A percentile compares a stretch with the other conserved stretches of the same genome.
Conservation (phyloP, 64 coral and sea anemone species). For the Dendronephthya gigantea region DNA sequence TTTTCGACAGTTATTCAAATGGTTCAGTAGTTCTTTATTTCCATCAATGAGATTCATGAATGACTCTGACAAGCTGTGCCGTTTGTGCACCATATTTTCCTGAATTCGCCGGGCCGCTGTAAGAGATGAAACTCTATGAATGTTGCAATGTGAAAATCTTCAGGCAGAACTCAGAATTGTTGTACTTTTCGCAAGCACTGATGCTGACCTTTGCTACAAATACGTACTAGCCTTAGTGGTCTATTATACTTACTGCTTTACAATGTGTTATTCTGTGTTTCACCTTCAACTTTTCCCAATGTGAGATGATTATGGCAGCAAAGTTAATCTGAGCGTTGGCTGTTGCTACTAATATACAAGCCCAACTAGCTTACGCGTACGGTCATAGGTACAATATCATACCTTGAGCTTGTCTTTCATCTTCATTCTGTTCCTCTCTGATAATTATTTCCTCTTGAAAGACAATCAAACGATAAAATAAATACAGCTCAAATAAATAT, state of each 20-base stretch:
- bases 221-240: too few relatives aligned
- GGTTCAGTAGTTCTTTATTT: constrained; percentile 50
- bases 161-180: not conserved
- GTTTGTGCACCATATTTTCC: constrained; percentile 63
- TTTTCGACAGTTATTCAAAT: constrained; percentile 60
- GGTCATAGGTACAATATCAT: too few relatives aligned
- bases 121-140: not conserved
- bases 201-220: too few relatives aligned
- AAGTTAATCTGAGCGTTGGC: too few relatives aligned
- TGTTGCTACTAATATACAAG: too few relatives aligned
- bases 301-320: too few relatives aligned
- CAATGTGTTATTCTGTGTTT: too few relatives aligned
- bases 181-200: not conserved
- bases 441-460: constrained; percentile 6
- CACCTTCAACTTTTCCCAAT: too few relatives aligned
- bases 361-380: too few relatives aligned
- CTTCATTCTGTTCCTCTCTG: not conserved
- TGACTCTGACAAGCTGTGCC: constrained; percentile 79
- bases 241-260: too few relatives aligned
- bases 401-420: constrained; percentile 9
- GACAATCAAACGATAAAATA: not conserved
- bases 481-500: not conserved
- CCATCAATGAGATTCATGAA: constrained; percentile 90
- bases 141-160: not conserved
- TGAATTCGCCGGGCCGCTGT: constrained; percentile 46